phyloP scores from a whole-genome alignment of 1,140 invertebrate genomes.

The Leptopilina boulardi region DNA sequence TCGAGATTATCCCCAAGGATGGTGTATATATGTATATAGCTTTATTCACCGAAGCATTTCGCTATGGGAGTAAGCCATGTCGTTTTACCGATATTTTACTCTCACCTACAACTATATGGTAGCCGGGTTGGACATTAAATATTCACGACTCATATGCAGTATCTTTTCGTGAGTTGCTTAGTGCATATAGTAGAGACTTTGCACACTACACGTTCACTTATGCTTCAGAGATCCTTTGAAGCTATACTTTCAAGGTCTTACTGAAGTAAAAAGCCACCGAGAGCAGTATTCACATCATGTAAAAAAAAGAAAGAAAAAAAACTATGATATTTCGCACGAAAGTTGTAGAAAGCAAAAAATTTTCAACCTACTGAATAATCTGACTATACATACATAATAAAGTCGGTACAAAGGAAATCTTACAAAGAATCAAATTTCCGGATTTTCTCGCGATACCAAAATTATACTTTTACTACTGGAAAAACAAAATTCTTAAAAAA shows the following conservation, averaged over 20 bases:
- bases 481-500: too few relatives aligned
- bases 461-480: too few relatives aligned
- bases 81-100: constrained; percentile 46
- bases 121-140: constrained; percentile 56
- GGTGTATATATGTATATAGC: constrained; percentile 35
- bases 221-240: constrained; percentile 31
- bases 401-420: background rate
- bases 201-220: constrained; percentile 30
- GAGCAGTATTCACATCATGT: constrained; percentile 30
- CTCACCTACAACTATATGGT: constrained; percentile 40
- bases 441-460: too few relatives aligned
- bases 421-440: background rate
- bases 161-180: constrained; percentile 51
- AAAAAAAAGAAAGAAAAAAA: constrained; percentile 17
- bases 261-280: constrained; percentile 34
- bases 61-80: constrained; percentile 46
- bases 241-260: constrained; percentile 41
- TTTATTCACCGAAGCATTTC: constrained; percentile 42
- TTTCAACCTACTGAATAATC: constrained; percentile 19
- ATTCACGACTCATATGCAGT: constrained; percentile 65
- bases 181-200: constrained; percentile 9
- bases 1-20: constrained; percentile 36
- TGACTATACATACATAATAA: constrained; percentile 8
- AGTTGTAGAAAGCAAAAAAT: background rate
- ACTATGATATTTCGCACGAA: background rate